Evolutionary conservation across 1,140 invertebrate species (phyloP), one percentile per base, ranked within the genome.

Genomic region (Drosophila burlai): DNA sequence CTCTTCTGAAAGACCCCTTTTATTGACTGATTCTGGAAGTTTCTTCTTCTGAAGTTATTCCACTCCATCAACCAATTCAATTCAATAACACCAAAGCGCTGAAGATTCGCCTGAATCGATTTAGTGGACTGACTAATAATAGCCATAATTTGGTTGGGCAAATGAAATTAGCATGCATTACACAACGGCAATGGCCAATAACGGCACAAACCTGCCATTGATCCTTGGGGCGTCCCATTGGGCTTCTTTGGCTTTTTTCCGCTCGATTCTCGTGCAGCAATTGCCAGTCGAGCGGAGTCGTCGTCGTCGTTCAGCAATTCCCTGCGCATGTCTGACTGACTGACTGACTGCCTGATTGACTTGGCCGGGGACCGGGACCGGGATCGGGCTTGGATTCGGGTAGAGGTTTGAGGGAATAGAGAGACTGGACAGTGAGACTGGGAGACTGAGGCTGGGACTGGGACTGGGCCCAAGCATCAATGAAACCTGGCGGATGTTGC

Each of bases 131-230:
- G 50, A 61, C 69, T 63, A 87, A 89, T 90, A 89, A 89, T 81
- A 81, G 83, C 81, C 87, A 89, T 89, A 84, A 89, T 89, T 90
- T 84, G 66, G 71, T 31, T 58, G 49, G 59, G 77, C 83, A 90
- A 89, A 89, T 90, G 68, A 81, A 89, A 89, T 89, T 89, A 89
- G 75, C 84, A 89, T 89, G 84, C 81, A 89, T 89, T 84, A 84
- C 63, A 83, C 61, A 84, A 75, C 77, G 86, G 77, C 76, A 64
- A 83, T 72, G 84, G 77, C 66, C 81, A 90, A 89, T 90, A 89
- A 90, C 84, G 84, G 84, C 81, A 90, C 47, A 89, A 89, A 89
- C 84, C 84, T 81, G 84, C 81, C 85, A 84, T 79, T 90, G 85
- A 89, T 89, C 84, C 84, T 89, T 89, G 84, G 85, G 83, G 83